These are phyloP conservation scores for Leptonema lineaticorne DNA, from an alignment of 1,140 invertebrate species.

Conservation along the genomic window DNA sequence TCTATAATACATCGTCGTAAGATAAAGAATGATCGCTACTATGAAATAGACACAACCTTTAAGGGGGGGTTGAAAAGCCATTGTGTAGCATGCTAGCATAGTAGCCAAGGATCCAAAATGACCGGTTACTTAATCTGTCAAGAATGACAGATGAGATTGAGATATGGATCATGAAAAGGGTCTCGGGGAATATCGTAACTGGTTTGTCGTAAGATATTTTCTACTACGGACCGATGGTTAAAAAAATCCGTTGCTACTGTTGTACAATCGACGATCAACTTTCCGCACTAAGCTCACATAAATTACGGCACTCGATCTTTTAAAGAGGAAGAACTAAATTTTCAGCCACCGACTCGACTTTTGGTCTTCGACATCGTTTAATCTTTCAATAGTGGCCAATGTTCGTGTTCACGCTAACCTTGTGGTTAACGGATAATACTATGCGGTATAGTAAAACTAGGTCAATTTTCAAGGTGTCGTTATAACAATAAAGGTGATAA, in stretches of 20 bases:
- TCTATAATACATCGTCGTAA: neutral
- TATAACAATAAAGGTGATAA: no score
- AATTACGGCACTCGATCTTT: neutral
- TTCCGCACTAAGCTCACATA: conserved; percentile 4
- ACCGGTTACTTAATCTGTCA: conserved; percentile 41
- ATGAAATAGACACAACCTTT: no score
- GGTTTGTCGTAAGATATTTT: conserved; percentile 28
- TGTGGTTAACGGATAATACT: no score
- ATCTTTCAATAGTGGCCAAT: no score
- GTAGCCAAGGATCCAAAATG: conserved; percentile 18
- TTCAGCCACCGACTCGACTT: no score
- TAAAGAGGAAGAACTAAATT: no score
- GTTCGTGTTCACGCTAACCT: no score
- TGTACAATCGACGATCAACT: conserved; percentile 18
- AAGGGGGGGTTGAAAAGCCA: neutral
- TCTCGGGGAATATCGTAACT: conserved; percentile 24
- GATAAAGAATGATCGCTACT: conserved; percentile 11
- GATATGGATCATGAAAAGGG: conserved; percentile 40
- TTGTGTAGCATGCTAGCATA: neutral
- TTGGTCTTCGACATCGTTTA: no score
- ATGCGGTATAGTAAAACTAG: no score
- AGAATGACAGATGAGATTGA: conserved; percentile 40
- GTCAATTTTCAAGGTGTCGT: no score
- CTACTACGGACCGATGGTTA: neutral
- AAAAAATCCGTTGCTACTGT: neutral